Conservation (phyloP, 2,797 vertebrate genomes). For the Schizothorax lantsangensis region DNA sequence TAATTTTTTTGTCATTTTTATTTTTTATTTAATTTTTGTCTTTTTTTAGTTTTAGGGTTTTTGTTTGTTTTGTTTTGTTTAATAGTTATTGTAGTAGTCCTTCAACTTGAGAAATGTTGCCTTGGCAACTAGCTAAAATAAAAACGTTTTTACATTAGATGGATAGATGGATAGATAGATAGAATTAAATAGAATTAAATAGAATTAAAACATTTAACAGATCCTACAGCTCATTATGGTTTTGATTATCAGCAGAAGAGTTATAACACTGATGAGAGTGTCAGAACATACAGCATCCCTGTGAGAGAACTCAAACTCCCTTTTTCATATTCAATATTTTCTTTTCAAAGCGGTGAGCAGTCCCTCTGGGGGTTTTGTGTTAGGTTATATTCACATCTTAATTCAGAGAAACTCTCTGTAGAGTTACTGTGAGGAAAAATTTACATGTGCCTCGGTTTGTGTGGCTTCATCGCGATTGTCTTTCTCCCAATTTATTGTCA, state of each 20-base stretch:
- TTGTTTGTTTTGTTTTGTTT: too few species aligned
- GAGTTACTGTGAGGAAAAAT: constrained; percentile 6
- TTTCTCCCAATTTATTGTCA: neutral
- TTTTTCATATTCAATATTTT: constrained; percentile 16
- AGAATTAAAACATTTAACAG: neutral
- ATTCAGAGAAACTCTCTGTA: constrained; percentile 5
- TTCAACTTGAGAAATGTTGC: too few species aligned
- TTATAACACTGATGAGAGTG: neutral
- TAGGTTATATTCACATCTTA: neutral
- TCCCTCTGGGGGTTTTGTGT: neutral
- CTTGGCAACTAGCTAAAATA: too few species aligned
- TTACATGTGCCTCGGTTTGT: neutral
- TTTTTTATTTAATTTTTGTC: too few species aligned
- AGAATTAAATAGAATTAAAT: too few species aligned
- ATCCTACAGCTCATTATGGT: neutral
- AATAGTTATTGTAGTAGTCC: neutral
- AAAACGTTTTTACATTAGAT: too few species aligned
- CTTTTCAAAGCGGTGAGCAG: constrained; percentile 6
- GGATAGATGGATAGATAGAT: too few species aligned
- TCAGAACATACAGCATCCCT: neutral
- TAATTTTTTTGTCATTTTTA: too few species aligned
- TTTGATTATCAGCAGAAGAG: neutral
- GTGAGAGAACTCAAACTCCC: neutral
- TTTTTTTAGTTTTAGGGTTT: too few species aligned
- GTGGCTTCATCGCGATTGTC: neutral